Base-by-base conservation (phyloP, 2,888 invertebrate genomes). In the Andrena marginata region DNA sequence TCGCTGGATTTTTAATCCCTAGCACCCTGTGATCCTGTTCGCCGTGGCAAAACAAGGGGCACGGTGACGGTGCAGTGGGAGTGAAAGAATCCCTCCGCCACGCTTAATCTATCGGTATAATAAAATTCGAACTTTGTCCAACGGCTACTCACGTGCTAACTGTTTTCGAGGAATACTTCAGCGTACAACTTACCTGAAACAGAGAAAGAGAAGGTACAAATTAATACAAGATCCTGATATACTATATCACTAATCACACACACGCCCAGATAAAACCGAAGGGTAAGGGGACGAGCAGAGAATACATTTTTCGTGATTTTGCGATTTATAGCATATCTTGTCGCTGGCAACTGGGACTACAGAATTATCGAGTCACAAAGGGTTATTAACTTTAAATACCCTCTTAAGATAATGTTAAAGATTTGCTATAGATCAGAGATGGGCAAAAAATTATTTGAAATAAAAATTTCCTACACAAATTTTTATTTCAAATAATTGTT, bases 131-230 rank as follows among this genome's bases (percentile, higher is more conserved):
- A 54, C 31, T 68, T 59, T 16, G 8, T 42, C 8, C 20, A 60
- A 51, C 69, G 16, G 5, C 51, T 77, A 80, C 80, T 80, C 51
- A 80, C 80, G 23, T 7, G 13, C 2, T 4, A 31, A 6, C 31
- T 13, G 4, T 13, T 10, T 16, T 2, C 26, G 42, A 51, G 16
- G 64, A 48, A 1, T 23, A 48, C n/a, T 13, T 5, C 2, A 8
- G 31, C 7, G 10, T 49, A 3, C 8, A 26, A 63, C 80, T 80
- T 51, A 80, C 80, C 80, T 80, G 80, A n/a, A 80, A 80, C 80
- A 80, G 31, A 56, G 49, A 71, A 23, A 49, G 8, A 51, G 33
- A 48, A 67, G 8, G 13, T 5, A 16, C 7, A 6, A 29, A 20
- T 79, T 69, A 68, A 20, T 49, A 7, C 13, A 20, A 48, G 59